Evolutionary conservation across 2,888 invertebrate genomes (phyloP), one percentile per base, ranked within the genome.

Genomic region (Drosophila quinaria): DNA sequence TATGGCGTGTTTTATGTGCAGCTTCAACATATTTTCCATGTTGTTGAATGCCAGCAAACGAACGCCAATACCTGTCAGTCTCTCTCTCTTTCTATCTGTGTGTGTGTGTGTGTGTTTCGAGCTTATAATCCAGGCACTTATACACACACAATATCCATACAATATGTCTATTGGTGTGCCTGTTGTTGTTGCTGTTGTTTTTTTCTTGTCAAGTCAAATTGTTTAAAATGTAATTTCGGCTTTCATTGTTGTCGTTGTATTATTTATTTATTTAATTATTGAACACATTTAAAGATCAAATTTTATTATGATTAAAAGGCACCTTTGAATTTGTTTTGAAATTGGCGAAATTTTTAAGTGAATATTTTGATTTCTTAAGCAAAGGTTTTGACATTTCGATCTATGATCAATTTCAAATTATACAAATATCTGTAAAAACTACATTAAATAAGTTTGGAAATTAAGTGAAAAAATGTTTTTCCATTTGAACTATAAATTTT

Each of bases 1-100:
- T 90, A 90, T 90, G 81, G 87, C 81, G 77, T 83, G 80, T 87
- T 87, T 89, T 89, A 87, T 87, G 86, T 80, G 78, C 74, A 80
- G 85, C 82, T 76, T 71, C 78, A 86, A 89, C 86, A 87, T 89
- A 87, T 89, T 87, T 89, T 80, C 78, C 87, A 69, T 80, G 82
- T 89, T 84, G 69, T 74, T 82, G 80, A 75, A 87, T 76, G 49
- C 70, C 73, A 41, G 35, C 47, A 73, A 25, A 25, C 25, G 25
- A 25, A 54, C 42, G 58, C 76, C 78, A 65, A 76, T 73, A 60
- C 61, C 68, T 65, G 77, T 76, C 77, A 62, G 54, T 68, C 46
- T 31, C 44, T 15, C 22, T 59, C 39, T 42, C 29, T 51, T 19
- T 42, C 22, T 55, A 50, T 72, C 35, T 69, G 13, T 50, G 19